Percentiles rank a stretch among this genome's conserved stretches.
phyloP scores from a whole-genome alignment of 2,797 vertebrate species.

The Argyrosomus regius region DNA sequence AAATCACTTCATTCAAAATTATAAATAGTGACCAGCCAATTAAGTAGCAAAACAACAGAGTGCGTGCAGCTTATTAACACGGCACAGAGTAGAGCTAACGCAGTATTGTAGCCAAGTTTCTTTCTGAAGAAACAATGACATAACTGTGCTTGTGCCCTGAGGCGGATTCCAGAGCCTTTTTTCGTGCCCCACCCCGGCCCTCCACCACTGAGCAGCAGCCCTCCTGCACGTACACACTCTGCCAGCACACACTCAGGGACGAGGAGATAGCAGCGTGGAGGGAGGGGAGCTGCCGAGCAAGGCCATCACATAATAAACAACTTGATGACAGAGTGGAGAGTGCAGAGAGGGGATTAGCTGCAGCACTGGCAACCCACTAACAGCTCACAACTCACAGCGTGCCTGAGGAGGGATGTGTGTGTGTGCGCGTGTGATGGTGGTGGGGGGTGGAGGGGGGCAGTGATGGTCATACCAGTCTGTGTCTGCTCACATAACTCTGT shows the following conservation, averaged over 20 bases:
- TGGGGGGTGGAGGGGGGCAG: not conserved
- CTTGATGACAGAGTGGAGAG: conserved; percentile 66
- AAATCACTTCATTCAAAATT: conserved; percentile 12
- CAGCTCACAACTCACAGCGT: conserved; percentile 44
- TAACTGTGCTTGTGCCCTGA: conserved; percentile 57
- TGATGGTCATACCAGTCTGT: conserved; percentile 40
- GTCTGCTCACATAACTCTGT: conserved; percentile 59
- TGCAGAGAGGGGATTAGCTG: conserved; percentile 55
- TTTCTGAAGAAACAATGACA: conserved; percentile 64
- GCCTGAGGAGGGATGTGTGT: conserved; percentile 23
- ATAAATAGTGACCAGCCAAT: conserved; percentile 10
- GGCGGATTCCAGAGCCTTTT: conserved; percentile 66
- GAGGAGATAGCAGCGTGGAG: conserved; percentile 45
- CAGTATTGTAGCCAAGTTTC: not conserved
- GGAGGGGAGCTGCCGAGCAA: conserved; percentile 30
- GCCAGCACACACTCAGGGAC: conserved; percentile 56
- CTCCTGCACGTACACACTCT: conserved; percentile 78
- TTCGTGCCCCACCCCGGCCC: conserved; percentile 61
- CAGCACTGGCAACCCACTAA: conserved; percentile 46
- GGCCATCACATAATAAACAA: conserved; percentile 71
- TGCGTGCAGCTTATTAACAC: conserved; percentile 9
- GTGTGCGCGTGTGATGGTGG: not conserved
- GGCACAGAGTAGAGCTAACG: conserved; percentile 17
- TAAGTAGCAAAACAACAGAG: conserved; percentile 21
- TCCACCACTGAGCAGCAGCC: conserved; percentile 72